A percentile compares a stretch with the other conserved stretches of the same genome.
Conservation (phyloP, 2,797 vertebrate species). For the Myotis myotis region DNA sequence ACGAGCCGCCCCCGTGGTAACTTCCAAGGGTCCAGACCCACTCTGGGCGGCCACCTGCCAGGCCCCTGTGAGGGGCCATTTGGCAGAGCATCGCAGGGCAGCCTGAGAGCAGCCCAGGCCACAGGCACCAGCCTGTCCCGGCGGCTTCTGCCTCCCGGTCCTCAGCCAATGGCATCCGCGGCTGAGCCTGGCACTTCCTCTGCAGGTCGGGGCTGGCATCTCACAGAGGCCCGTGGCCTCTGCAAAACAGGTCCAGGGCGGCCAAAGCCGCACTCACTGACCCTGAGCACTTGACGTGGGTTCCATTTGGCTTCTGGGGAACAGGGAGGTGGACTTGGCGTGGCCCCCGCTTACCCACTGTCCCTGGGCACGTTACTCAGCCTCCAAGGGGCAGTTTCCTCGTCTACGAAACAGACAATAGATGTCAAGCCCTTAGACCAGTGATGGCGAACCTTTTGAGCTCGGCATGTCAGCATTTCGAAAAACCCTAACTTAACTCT, state of each 20-base stretch:
- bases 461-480: too few species aligned
- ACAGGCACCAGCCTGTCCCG: neutral
- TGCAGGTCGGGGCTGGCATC: neutral
- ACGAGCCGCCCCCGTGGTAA: too few species aligned
- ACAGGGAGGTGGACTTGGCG: neutral
- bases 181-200: neutral
- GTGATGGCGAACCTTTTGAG: too few species aligned
- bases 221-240: rapidly evolving
- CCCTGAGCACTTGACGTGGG: neutral
- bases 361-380: neutral
- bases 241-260: neutral
- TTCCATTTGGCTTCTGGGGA: neutral
- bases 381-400: neutral
- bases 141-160: neutral
- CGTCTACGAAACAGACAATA: neutral
- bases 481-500: too few species aligned
- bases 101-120: neutral
- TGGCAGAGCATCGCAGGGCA: neutral
- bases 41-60: neutral
- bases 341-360: too few species aligned
- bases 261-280: rapidly evolving
- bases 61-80: neutral
- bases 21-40: neutral
- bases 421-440: neutral
- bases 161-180: rapidly evolving